Percentiles rank a stretch among this genome's conserved stretches.
Conservation (phyloP, 2,888 invertebrate genomes). For the Arctia plantaginis region DNA sequence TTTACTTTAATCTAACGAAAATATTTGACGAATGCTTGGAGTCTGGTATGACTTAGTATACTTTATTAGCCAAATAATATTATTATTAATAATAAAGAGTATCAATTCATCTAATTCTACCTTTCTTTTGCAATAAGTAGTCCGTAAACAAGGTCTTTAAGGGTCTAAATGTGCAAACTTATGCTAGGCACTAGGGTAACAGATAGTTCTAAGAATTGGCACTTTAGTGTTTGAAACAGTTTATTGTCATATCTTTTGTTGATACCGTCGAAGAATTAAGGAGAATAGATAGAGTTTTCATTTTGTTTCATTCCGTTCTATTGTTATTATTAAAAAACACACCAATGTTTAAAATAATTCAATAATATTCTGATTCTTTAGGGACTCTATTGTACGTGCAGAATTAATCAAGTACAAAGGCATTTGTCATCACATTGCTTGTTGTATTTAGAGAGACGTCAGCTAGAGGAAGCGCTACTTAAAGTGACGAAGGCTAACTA, state of each 20-base stretch:
- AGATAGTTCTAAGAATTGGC: neutral
- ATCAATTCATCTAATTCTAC: neutral
- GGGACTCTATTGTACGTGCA: neutral
- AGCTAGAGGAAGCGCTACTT: conserved; percentile 37
- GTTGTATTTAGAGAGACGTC: conserved; percentile 7
- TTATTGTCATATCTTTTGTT: neutral
- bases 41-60: too few species aligned
- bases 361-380: neutral
- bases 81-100: too few species aligned
- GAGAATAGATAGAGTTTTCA: neutral
- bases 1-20: too few species aligned
- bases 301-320: neutral
- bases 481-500: conserved; percentile 49
- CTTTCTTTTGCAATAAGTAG: neutral
- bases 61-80: too few species aligned
- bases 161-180: neutral
- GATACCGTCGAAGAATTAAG: neutral
- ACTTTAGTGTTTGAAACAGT: neutral
- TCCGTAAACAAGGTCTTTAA: neutral
- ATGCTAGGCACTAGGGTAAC: neutral
- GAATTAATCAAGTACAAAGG: neutral
- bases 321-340: neutral
- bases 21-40: too few species aligned
- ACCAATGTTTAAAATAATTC: neutral
- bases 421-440: neutral